These are phyloP conservation scores for Bombus sylvicola DNA, from an alignment of 1,140 invertebrate genomes.

Conservation along the genomic window DNA sequence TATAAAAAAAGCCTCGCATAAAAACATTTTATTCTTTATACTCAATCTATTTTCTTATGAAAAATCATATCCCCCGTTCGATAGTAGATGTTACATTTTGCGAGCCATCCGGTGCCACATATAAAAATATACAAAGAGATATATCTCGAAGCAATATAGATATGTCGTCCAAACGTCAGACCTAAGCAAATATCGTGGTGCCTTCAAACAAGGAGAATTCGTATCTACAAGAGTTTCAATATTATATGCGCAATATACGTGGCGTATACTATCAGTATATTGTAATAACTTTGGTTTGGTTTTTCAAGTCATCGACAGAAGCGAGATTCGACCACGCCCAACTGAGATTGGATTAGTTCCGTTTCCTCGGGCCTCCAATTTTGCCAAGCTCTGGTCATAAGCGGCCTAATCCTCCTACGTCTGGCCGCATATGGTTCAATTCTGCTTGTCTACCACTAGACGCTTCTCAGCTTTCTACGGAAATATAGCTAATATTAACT, in stretches of 20 bases:
- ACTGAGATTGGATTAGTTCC: background rate
- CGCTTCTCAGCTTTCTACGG: background rate
- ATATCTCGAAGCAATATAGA: background rate
- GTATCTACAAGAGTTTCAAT: background rate
- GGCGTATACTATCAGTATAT: background rate
- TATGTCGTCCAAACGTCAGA: background rate
- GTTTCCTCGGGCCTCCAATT: background rate
- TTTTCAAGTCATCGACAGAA: background rate
- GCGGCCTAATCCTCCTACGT: background rate
- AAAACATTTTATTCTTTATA: background rate
- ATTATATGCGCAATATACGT: background rate
- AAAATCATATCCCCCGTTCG: background rate
- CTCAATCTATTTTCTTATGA: background rate
- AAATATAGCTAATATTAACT: background rate
- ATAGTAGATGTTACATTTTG: background rate
- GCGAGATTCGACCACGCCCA: background rate
- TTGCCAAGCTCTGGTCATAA: background rate
- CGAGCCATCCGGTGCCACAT: background rate
- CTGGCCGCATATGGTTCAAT: constrained; percentile 12
- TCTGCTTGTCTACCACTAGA: background rate
- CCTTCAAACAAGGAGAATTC: background rate
- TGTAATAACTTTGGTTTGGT: background rate
- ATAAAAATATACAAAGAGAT: background rate
- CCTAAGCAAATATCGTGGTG: constrained; percentile 12
- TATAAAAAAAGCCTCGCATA: too few relatives aligned